These are phyloP conservation scores for Nyctibius bracteatus DNA, from an alignment of 2,113 vertebrate genomes.

Conservation along the genomic window DNA sequence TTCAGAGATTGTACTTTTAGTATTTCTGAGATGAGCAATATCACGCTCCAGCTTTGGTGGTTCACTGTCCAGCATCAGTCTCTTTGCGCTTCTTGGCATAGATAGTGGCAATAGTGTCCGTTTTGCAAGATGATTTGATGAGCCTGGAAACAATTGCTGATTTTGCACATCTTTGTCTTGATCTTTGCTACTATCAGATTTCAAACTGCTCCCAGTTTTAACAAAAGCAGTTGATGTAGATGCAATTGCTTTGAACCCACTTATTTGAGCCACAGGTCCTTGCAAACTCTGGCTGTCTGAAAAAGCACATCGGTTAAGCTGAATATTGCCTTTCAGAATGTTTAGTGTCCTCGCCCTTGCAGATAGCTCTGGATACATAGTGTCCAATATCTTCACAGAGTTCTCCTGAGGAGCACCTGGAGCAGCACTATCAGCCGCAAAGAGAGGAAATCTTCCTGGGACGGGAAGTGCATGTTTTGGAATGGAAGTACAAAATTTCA, in stretches of 20 bases:
- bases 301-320: constrained; percentile 67
- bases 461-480: constrained; percentile 96
- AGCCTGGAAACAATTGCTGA: neutral
- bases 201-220: constrained; percentile 75
- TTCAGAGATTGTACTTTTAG: neutral
- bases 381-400: constrained; percentile 91
- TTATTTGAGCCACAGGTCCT: constrained; percentile 66
- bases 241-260: constrained; percentile 83
- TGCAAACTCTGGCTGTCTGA: constrained; percentile 51
- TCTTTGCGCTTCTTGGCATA: constrained; percentile 81
- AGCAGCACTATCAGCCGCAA: constrained; percentile 63
- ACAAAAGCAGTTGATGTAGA: constrained; percentile 89
- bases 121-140: constrained; percentile 64
- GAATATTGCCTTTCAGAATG: constrained; percentile 88
- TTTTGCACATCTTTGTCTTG: neutral
- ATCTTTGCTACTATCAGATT: constrained; percentile 2
- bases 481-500: constrained; percentile 92
- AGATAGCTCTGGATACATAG: constrained; percentile 93
- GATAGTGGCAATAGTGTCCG: neutral
- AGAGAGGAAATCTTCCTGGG: constrained; percentile 84
- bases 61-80: constrained; percentile 74
- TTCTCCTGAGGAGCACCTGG: constrained; percentile 80
- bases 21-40: neutral
- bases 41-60: constrained; percentile 29
- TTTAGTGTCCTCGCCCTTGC: constrained; percentile 89